A percentile compares a stretch with the other conserved stretches of the same genome.
Evolutionary conservation across 1,140 invertebrate species (phyloP).

Genomic region (Vanessa tameamea): DNA sequence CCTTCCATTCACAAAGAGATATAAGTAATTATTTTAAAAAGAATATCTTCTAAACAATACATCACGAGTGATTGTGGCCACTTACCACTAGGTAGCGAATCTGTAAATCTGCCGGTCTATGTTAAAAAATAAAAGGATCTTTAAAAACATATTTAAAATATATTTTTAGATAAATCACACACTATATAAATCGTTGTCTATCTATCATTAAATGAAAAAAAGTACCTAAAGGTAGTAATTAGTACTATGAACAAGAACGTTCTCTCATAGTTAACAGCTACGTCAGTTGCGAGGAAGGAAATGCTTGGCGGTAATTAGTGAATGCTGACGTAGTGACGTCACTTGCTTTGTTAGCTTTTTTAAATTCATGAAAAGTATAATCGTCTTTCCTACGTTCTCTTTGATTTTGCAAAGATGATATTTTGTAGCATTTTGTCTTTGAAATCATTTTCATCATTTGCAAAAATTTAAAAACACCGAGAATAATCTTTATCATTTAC

Average conservation of each 20-base stretch:
- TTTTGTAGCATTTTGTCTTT: neutral
- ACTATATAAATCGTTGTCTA: too few species aligned
- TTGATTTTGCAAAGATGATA: neutral
- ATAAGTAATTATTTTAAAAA: too few species aligned
- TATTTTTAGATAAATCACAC: too few species aligned
- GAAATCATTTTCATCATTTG: too few species aligned
- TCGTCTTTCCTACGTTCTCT: neutral
- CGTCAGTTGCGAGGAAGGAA: neutral
- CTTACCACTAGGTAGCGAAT: too few species aligned
- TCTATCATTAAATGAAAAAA: neutral
- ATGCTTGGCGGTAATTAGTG: conserved; percentile 1
- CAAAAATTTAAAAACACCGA: neutral
- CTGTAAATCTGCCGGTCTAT: too few species aligned
- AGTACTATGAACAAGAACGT: neutral
- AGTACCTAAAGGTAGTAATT: neutral
- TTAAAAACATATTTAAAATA: too few species aligned
- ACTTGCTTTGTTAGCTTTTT: neutral
- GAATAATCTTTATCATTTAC: neutral
- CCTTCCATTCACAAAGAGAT: too few species aligned
- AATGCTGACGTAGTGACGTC: neutral
- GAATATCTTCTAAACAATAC: too few species aligned
- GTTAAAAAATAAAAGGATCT: too few species aligned
- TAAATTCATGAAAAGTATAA: neutral
- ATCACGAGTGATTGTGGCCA: too few species aligned
- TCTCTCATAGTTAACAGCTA: neutral